Conservation (phyloP, 2,888 invertebrate species). For the Yponomeuta malinellus region DNA sequence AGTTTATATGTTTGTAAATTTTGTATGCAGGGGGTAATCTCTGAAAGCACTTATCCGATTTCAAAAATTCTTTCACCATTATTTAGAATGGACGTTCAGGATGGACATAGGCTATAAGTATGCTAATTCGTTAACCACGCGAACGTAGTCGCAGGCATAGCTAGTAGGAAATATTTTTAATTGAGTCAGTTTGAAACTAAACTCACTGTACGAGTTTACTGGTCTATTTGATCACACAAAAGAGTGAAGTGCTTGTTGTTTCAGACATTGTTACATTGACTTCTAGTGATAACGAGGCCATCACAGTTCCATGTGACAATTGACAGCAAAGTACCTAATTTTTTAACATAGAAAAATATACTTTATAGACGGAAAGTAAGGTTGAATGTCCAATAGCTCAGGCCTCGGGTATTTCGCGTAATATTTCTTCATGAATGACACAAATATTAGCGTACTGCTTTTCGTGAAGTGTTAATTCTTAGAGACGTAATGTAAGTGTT, state of each 20-base stretch:
- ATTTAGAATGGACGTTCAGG: no score
- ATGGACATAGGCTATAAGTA: no score
- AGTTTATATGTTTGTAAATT: no score
- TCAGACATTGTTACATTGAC: neutral
- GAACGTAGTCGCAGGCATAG: no score
- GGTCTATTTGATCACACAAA: neutral
- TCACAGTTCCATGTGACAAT: neutral
- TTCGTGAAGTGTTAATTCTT: neutral
- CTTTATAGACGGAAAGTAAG: neutral
- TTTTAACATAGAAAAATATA: neutral
- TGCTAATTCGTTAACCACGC: no score
- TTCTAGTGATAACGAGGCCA: neutral
- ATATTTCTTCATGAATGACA: constrained; percentile 1
- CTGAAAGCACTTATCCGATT: no score
- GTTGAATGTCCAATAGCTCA: neutral
- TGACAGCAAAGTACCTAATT: neutral
- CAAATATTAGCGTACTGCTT: neutral
- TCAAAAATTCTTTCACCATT: no score
- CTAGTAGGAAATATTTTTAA: no score
- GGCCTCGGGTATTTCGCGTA: neutral
- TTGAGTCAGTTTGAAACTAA: no score
- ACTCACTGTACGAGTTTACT: no score
- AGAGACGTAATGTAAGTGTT: neutral
- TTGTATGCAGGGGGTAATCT: no score
- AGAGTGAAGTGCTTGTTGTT: neutral